Conservation (phyloP, 1,140 invertebrate species). For the Aphelinus atriplicis region DNA sequence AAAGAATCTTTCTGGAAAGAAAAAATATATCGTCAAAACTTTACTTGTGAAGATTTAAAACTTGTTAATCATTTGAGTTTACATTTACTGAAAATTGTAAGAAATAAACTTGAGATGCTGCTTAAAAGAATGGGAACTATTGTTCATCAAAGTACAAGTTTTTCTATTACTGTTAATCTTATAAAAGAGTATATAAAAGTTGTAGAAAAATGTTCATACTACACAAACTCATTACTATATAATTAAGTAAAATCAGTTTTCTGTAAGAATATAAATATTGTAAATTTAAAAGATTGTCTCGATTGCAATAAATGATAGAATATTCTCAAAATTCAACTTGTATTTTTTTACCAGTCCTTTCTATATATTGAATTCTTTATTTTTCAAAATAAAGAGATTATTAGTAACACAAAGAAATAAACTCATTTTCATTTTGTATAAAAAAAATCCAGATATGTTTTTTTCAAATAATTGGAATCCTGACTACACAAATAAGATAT, state of each 20-base stretch:
- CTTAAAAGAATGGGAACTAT: slow-evolving; percentile 49
- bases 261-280: no score
- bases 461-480: slow-evolving; percentile 15
- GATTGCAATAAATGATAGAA: no score
- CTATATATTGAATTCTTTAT: no score
- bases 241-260: slow-evolving; percentile 19
- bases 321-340: no score
- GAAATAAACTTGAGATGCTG: slow-evolving; percentile 40
- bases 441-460: background rate
- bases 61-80: slow-evolving; percentile 42
- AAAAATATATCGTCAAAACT: slow-evolving; percentile 55
- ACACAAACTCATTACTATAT: slow-evolving; percentile 22
- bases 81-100: slow-evolving; percentile 51
- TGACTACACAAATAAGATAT: background rate
- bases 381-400: no score
- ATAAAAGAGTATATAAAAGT: slow-evolving; percentile 53
- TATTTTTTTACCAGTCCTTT: no score
- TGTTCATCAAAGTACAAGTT: slow-evolving; percentile 46
- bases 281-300: no score
- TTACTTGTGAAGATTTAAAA: slow-evolving; percentile 48
- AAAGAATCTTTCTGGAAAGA: slow-evolving; percentile 49
- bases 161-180: slow-evolving; percentile 52
- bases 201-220: slow-evolving; percentile 24
- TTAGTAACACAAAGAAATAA: no score
- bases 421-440: no score